A percentile compares a stretch with the other conserved stretches of the same genome.
Evolutionary conservation across 2,888 invertebrate species (phyloP).

Genomic region (Orgyia antiqua): DNA sequence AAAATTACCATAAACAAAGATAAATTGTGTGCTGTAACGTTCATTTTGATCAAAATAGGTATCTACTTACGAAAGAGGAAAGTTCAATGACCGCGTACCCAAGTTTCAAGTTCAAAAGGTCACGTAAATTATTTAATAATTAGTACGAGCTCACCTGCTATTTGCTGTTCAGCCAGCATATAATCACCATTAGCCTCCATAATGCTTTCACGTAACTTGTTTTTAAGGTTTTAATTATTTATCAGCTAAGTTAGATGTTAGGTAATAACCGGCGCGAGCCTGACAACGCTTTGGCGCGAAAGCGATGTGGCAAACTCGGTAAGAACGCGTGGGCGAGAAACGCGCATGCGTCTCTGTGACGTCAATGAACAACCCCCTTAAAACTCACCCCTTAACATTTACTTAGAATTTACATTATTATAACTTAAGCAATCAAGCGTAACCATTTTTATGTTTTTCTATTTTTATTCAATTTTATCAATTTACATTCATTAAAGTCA

Average conservation of each 20-base stretch:
- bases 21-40: no score
- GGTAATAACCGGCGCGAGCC: conserved; percentile 55
- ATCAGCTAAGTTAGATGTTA: conserved; percentile 21
- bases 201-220: conserved; percentile 12
- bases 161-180: conserved; percentile 31
- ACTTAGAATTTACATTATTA: no score
- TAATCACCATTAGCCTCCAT: conserved; percentile 49
- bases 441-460: neutral
- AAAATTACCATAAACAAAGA: no score
- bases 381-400: conserved; percentile 17
- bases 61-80: conserved; percentile 27
- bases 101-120: conserved; percentile 31
- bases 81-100: conserved; percentile 38
- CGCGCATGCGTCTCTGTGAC: conserved; percentile 66
- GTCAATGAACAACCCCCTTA: conserved; percentile 53
- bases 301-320: conserved; percentile 35
- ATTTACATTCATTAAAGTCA: no score
- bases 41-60: no score
- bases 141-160: conserved; percentile 48
- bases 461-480: neutral
- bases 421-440: neutral
- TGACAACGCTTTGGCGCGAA: conserved; percentile 69
- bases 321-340: conserved; percentile 43
- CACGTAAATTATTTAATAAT: conserved; percentile 18
- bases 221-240: no score